Evolutionary conservation across 2,797 vertebrate genomes (phyloP), one percentile per base, ranked within the genome.

Genomic region (Sebastes melanostomus): DNA sequence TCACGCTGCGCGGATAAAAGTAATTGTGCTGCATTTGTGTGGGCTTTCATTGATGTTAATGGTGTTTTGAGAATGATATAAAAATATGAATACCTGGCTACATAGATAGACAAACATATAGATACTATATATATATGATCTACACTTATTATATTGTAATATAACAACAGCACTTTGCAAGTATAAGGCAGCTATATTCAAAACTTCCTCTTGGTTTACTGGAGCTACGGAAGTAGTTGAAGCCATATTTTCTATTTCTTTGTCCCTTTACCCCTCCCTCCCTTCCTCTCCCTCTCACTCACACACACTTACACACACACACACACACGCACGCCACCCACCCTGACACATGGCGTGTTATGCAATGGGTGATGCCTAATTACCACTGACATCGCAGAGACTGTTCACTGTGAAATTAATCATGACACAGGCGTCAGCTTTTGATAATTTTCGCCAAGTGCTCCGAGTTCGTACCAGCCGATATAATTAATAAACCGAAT

Each of bases 401-500:
- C 94, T 94, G 94, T 95, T 96, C 93, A 93, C 94, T 91, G 95
- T 88, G 92, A 96, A 95, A 96, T 96, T 93, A 95, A 96, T 96
- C 95, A 96, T 93, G 92, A 93, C 94, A 92, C 92, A 92, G 91
- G 92, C 92, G 91, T 95, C 94, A 94, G 93, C 88, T 93, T 94
- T 94, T 91, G 89, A 94, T 94, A 61, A 92, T 92, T 92, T 90
- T 90, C 88, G 83, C 92, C 88, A 91, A 90, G 90, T 85, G 89
- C 82, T 90, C 84, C 50, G 90, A 92, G 91, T 94, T 94, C 61
- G 80, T 90, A 95, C 85, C 83, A 92, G 92, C 90, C 82, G 55
- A 89, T 84, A 85, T 92, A 94, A 94, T 94, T 93, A 95, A 94
- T 91, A 94, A 92, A 88, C 76, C 86, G 85, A 93, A 90, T 75